Conservation (phyloP, 2,113 vertebrate genomes). For the Saiga tatarica region DNA sequence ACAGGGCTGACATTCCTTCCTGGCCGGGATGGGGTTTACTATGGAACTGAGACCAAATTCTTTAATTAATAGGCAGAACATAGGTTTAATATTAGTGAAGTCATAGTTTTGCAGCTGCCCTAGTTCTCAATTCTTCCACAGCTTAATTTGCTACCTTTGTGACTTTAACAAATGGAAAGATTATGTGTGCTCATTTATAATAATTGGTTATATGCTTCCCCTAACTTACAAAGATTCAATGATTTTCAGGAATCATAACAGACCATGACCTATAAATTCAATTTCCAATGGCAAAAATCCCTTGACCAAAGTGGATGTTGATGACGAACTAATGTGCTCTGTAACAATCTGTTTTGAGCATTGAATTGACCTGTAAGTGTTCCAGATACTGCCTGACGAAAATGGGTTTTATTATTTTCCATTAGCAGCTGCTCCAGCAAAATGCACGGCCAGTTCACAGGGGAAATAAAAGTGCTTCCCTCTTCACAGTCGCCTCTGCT, state of each 20-base stretch:
- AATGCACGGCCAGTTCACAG: conserved; percentile 78
- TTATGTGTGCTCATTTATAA: conserved; percentile 46
- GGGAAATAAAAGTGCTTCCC: conserved; percentile 83
- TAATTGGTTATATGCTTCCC: conserved; percentile 52
- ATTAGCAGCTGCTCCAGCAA: conserved; percentile 81
- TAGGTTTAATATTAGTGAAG: conserved; percentile 49
- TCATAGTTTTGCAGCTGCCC: conserved; percentile 55
- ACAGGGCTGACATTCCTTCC: neutral
- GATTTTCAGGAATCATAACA: conserved; percentile 71
- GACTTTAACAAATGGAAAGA: conserved; percentile 66
- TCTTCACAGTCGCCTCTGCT: conserved; percentile 69
- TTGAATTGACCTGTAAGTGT: conserved; percentile 83
- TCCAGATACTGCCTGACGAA: conserved; percentile 82
- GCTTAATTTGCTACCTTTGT: conserved; percentile 48
- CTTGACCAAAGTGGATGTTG: conserved; percentile 66
- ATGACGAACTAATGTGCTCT: conserved; percentile 79
- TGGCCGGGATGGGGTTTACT: conserved; percentile 6
- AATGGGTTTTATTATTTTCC: conserved; percentile 86
- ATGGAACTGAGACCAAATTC: conserved; percentile 19
- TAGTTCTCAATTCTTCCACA: conserved; percentile 13
- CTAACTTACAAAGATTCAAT: conserved; percentile 61
- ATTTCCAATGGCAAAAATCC: conserved; percentile 82
- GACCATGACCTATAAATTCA: conserved; percentile 80
- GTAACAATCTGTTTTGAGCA: conserved; percentile 79
- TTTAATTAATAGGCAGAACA: conserved; percentile 63